Base-by-base conservation (phyloP, 2,888 invertebrate genomes). In the Cordilura impudica region DNA sequence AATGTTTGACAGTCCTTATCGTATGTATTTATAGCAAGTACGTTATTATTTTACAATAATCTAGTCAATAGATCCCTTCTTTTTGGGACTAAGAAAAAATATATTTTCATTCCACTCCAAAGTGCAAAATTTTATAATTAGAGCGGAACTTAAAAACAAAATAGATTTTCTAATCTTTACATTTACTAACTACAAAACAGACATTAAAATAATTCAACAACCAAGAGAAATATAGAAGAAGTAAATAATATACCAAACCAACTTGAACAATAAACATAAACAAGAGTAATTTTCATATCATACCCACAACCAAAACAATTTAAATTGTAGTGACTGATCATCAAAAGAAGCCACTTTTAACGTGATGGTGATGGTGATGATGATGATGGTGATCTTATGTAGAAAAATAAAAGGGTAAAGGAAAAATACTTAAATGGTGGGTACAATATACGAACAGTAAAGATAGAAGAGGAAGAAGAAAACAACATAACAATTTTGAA, bases 401-500 rank as follows among this genome's bases (percentile, higher is more conserved):
- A 51, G 39, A 60, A 60, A 45, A 74, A 61, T 43, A 51, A 69
- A 71, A 61, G 71, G 75, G 60, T 74, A 66, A 49, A 74, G 47
- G n/a, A 61, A 54, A 65, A 70, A 70, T 16, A 21, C 19, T 35
- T 77, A 78, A 69, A 72, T 60, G 67, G 80, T 76, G 67, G 72
- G 76, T 76, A 72, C 69, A 67, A 61, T 69, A 58, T 4, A 8
- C 8, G n/a, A 53, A n/a, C 54, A 10, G 12, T 54, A 10, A 16
- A 43, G 39, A 8, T 16, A 54, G 16, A 66, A 53, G n/a, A 10
- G 2, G 16, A 60, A 29, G 21, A 39, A 70, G 53, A 71, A 23
- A 69, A 65, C 72, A 45, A 67, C 53, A 75, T 80, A 83, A 81
- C 83, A 86, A 87, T 87, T 86, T 87, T 89, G 83, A 88, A 86